Base-by-base conservation (phyloP, 2,113 vertebrate species). In the Melanostigma gelatinosum region DNA sequence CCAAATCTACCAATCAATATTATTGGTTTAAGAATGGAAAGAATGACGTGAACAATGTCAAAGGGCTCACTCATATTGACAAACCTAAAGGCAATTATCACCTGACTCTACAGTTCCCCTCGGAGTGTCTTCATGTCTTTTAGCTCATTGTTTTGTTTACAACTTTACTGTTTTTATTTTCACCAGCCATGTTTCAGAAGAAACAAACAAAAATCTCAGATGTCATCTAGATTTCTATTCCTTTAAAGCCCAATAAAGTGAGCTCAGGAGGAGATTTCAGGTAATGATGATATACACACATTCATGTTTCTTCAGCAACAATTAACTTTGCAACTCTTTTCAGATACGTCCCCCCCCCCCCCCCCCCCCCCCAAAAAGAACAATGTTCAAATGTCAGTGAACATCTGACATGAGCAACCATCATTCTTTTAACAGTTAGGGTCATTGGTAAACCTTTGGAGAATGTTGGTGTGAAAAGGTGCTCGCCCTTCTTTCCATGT, bases 381-480 rank as follows among this genome's bases (percentile, higher is more conserved):
- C 1, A 46, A 24, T 29, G 57, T 7, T 58, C 18, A 79, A 46
- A 82, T 38, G 32, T 74, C 48, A 75, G 34, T 7, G 68, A 77
- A 40, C 71, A 46, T 77, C 66, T 79, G 74, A 80, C 48, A 72
- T 64, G 75, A 71, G 55, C 32, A 75, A 63, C 29, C 8, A 11
- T 84, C 58, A 71, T 82, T 70, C 12, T 70, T 64, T 57, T 52
- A 79, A 72, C 63, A 38, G 54, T 67, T 67, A 0, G 24, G 77
- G 77, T 89, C 73, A 85, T 64, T 11, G 5, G n/a, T 61, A 79
- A 79, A 82, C 44, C 70, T 66, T 86, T 63, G 52, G 64, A 74
- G 72, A 85, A 87, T 83, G 67, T 32, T 32, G 57, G 61, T 83
- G 63, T 61, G 65, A 80, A 86, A 77, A 68, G 38, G 38, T n/a